Conservation (phyloP, 2,113 vertebrate species). For the Pandion haliaetus region DNA sequence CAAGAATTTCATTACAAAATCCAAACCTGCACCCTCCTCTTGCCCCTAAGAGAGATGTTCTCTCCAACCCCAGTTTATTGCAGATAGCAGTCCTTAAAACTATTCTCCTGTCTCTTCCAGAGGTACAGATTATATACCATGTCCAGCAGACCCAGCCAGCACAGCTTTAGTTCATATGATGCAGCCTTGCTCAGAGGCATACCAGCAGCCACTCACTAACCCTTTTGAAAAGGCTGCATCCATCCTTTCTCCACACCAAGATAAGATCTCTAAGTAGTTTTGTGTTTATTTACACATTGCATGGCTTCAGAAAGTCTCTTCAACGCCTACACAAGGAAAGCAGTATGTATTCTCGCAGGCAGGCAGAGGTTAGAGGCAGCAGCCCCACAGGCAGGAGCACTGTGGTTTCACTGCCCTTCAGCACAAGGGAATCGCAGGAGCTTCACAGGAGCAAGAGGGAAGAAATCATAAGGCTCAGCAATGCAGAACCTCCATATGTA, state of each 20-base stretch:
- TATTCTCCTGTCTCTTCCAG: background rate
- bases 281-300: background rate
- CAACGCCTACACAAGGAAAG: fast-evolving
- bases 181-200: background rate
- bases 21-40: background rate
- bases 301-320: background rate
- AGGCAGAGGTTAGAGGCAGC: background rate
- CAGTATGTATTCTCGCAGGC: background rate
- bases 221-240: background rate
- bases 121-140: background rate
- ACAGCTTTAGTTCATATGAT: background rate
- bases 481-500: background rate
- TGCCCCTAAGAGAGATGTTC: background rate
- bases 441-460: background rate
- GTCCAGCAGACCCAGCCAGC: background rate
- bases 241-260: background rate
- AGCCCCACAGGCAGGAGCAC: background rate
- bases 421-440: background rate
- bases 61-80: background rate
- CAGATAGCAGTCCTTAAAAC: background rate
- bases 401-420: background rate
- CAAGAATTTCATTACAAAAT: background rate
- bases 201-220: background rate
- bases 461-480: background rate
- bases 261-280: background rate